A percentile compares a stretch with the other conserved stretches of the same genome.
Evolutionary conservation across 2,113 vertebrate genomes (phyloP).

Genomic region (Albula glossodonta): DNA sequence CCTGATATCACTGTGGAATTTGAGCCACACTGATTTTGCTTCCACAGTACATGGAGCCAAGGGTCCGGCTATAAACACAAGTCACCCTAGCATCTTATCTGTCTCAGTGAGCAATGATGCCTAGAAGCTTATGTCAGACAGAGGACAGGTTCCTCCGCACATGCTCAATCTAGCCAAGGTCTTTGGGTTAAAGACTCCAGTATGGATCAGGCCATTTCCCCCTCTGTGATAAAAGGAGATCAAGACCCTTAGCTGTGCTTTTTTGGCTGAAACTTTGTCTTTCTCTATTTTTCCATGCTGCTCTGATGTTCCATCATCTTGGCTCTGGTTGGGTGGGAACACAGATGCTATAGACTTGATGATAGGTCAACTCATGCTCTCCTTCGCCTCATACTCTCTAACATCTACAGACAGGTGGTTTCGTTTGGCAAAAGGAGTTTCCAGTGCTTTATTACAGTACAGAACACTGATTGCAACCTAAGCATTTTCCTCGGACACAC

Average conservation of each 20-base stretch:
- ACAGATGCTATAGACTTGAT: too few species aligned
- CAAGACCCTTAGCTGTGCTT: too few species aligned
- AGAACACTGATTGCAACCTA: too few species aligned
- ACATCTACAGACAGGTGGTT: too few species aligned
- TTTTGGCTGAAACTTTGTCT: too few species aligned
- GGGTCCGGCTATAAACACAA: constrained; percentile 7
- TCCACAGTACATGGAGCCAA: neutral
- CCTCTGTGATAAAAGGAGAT: too few species aligned
- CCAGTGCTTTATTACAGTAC: too few species aligned
- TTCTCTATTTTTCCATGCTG: too few species aligned
- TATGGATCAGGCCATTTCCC: neutral
- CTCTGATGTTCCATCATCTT: neutral
- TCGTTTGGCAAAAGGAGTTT: too few species aligned
- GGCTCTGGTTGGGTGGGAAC: neutral
- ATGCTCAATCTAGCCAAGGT: neutral
- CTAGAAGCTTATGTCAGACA: neutral
- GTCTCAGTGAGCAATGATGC: neutral
- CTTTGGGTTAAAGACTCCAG: neutral
- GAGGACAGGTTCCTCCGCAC: neutral
- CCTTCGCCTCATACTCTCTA: too few species aligned
- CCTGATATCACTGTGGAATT: constrained; percentile 11
- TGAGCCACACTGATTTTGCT: constrained; percentile 19
- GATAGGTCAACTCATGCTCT: too few species aligned
- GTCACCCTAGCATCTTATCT: neutral
- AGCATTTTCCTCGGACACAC: too few species aligned